Base-by-base conservation (phyloP, 2,113 vertebrate species). In the Amazona vittata region DNA sequence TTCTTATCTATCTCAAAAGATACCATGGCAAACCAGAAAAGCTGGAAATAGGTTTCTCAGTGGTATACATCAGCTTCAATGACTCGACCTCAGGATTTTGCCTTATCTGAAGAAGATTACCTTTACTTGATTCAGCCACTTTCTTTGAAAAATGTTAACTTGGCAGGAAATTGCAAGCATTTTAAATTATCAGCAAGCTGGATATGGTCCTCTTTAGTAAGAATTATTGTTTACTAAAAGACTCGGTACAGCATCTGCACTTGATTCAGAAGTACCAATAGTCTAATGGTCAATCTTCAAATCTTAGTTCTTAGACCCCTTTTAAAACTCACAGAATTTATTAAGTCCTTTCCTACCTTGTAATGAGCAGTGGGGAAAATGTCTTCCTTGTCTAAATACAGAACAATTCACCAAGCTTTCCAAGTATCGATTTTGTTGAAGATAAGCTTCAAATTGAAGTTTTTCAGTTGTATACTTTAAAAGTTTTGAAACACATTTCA, bases 371-470 rank as follows among this genome's bases (percentile, higher is more conserved):
- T 46, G 43, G 39, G 28, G 81, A 85, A 78, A 67, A 33, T 9
- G n/a, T 63, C 50, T 71, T 83, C 37, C 15, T 84, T 86, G 65
- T 71, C 62, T 89, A 89, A 90, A 89, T 26, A 60, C 9, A 35
- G 60, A 18, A 46, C 43, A 78, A 67, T 75, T 85, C 46, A 60
- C 25, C 13, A 64, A 78, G 64, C 11, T 37, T 93, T 92, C 59
- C 68, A 93, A 71, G 33, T 92, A 96, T 75, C 78, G 91, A 92
- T 92, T 95, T 94, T 92, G 29, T 78, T 89, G 74, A 90, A 83
- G 69, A 94, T 78, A 53, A 91, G 17, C 43, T 91, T 89, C 37
- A 91, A 81, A 90, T 94, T 86, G 71, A 91, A 88, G 80, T 52
- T 95, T 92, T 90, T 57, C 31, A 22, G 3, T 76, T 80, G 49